Conservation (phyloP, 2,797 vertebrate genomes). For the Iguana delicatissima region DNA sequence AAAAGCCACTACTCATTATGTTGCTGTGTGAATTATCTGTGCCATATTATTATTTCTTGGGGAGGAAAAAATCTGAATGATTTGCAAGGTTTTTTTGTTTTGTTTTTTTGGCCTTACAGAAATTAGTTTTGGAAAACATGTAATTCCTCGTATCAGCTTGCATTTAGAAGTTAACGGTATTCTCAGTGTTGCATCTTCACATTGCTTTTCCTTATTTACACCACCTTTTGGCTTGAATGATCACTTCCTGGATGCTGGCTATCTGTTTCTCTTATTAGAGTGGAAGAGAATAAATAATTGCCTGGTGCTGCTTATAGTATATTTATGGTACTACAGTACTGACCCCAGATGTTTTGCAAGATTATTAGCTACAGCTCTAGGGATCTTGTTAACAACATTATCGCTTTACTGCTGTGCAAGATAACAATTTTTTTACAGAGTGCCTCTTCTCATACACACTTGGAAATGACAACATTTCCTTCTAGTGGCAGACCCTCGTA, state of each 20-base stretch:
- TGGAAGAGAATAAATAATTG: background rate
- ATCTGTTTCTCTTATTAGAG: slow-evolving; percentile 55
- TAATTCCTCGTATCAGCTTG: background rate
- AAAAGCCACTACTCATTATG: background rate
- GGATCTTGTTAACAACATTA: background rate
- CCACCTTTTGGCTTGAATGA: slow-evolving; percentile 57
- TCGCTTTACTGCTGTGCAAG: background rate
- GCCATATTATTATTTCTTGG: background rate
- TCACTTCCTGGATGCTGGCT: slow-evolving; percentile 57
- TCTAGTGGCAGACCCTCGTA: background rate
- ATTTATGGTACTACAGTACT: background rate
- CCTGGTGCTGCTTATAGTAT: background rate
- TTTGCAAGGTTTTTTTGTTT: background rate
- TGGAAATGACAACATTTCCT: background rate
- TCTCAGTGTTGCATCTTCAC: background rate
- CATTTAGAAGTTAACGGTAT: slow-evolving; percentile 33
- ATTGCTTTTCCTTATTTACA: slow-evolving; percentile 31
- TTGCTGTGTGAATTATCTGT: background rate
- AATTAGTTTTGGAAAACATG: slow-evolving; percentile 4
- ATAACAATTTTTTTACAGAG: background rate
- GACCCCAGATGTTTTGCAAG: background rate
- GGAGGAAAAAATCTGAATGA: background rate
- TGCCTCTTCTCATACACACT: background rate
- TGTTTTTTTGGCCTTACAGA: background rate
- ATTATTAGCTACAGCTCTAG: slow-evolving; percentile 15